A percentile compares a stretch with the other conserved stretches of the same genome.
phyloP scores from a whole-genome alignment of 2,888 invertebrate species.

The Drosophila antonietae region DNA sequence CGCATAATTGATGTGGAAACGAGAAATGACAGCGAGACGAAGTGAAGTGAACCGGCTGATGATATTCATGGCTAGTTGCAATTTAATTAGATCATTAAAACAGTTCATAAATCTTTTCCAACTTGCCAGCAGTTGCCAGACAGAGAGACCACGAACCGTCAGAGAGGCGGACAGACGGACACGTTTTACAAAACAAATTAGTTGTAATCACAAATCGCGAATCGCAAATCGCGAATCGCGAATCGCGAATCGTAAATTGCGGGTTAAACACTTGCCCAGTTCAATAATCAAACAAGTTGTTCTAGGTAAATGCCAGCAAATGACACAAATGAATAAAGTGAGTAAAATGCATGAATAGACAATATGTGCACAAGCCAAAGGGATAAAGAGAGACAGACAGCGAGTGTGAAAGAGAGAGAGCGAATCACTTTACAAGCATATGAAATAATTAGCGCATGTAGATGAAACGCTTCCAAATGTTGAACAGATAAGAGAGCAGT shows the following conservation, averaged over 20 bases:
- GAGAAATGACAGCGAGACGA: constrained; percentile 26
- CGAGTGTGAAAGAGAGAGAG: constrained; percentile 31
- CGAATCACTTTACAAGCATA: constrained; percentile 53
- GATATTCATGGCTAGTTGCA: constrained; percentile 78
- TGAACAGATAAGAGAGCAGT: constrained; percentile 51
- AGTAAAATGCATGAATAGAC: constrained; percentile 38
- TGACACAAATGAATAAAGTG: constrained; percentile 48
- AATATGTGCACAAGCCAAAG: constrained; percentile 25
- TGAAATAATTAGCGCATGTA: constrained; percentile 78
- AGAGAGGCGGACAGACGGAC: constrained; percentile 32
- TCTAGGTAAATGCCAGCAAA: constrained; percentile 58
- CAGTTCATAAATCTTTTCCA: constrained; percentile 80
- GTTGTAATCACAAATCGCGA: constrained; percentile 57
- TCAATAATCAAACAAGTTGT: constrained; percentile 81
- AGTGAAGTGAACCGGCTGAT: constrained; percentile 56
- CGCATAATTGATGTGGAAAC: constrained; percentile 47
- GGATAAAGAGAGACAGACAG: constrained; percentile 7
- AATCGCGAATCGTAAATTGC: constrained; percentile 48
- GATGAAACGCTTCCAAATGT: constrained; percentile 65
- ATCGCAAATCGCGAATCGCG: constrained; percentile 48
- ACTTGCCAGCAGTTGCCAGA: constrained; percentile 40
- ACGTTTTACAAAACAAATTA: constrained; percentile 78
- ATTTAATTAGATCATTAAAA: constrained; percentile 82
- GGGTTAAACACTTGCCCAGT: constrained; percentile 65
- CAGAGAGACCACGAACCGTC: constrained; percentile 21